Evolutionary conservation across 2,797 vertebrate genomes (phyloP).

Genomic region (Sphaeramia orbicularis): DNA sequence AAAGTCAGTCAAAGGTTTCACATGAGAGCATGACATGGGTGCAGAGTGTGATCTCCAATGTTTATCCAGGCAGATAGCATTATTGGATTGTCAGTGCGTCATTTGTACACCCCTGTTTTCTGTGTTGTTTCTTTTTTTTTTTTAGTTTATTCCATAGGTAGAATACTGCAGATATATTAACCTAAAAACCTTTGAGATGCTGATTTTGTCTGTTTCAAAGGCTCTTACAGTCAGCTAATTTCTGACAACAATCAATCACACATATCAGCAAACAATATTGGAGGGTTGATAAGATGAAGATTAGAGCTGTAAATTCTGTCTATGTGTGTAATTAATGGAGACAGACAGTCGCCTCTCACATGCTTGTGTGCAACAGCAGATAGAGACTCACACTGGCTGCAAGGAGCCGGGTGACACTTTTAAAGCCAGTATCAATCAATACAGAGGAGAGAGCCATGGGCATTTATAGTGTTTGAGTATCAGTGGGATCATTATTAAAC

Average conservation of each 20-base stretch:
- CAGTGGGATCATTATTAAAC: slow-evolving; percentile 34
- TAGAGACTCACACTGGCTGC: slow-evolving; percentile 34
- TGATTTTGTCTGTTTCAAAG: slow-evolving; percentile 38
- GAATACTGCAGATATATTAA: neutral
- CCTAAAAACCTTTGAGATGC: neutral
- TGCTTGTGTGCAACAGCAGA: slow-evolving; percentile 34
- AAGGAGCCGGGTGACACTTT: slow-evolving; percentile 72
- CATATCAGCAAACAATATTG: slow-evolving; percentile 70
- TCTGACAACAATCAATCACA: slow-evolving; percentile 75
- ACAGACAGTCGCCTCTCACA: slow-evolving; percentile 74
- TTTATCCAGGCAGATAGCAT: slow-evolving; percentile 76
- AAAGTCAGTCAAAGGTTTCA: slow-evolving; percentile 82
- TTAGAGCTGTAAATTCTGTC: slow-evolving; percentile 76
- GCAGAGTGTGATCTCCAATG: slow-evolving; percentile 51
- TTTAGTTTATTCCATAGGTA: neutral
- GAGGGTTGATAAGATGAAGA: slow-evolving; percentile 77
- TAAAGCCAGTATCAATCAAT: slow-evolving; percentile 82
- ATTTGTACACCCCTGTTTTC: neutral
- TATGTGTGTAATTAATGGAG: slow-evolving; percentile 71
- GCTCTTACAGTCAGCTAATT: slow-evolving; percentile 44
- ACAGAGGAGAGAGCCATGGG: slow-evolving; percentile 38
- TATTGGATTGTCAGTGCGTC: slow-evolving; percentile 50
- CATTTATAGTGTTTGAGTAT: slow-evolving; percentile 57
- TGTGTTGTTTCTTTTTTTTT: neutral
- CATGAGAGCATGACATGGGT: slow-evolving; percentile 65